A percentile compares a stretch with the other conserved stretches of the same genome.
These are phyloP conservation scores for Caradrina kadenii DNA, from an alignment of 2,888 invertebrate genomes.

Conservation along the genomic window DNA sequence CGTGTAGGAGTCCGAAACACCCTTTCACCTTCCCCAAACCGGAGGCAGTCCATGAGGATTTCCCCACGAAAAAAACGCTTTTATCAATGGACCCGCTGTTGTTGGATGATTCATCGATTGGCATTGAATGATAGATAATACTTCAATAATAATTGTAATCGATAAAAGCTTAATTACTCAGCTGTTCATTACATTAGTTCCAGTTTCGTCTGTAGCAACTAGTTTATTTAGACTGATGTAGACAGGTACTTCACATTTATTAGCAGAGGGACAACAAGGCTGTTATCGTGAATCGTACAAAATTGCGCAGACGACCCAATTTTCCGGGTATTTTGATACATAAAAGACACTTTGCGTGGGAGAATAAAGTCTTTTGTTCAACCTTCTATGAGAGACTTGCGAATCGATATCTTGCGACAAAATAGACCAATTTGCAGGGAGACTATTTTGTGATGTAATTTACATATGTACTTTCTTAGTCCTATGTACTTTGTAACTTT, in stretches of 20 bases:
- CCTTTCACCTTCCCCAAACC: too few species aligned
- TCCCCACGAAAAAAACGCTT: too few species aligned
- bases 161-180: too few species aligned
- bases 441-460: too few species aligned
- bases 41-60: too few species aligned
- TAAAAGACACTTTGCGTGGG: not conserved
- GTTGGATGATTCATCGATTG: too few species aligned
- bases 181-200: not conserved
- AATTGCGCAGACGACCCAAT: slow-evolving; percentile 40
- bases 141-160: too few species aligned
- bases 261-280: not conserved
- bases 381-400: slow-evolving; percentile 4
- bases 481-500: too few species aligned
- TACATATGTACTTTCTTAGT: too few species aligned
- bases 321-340: slow-evolving; percentile 37
- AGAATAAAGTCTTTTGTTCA: slow-evolving; percentile 4
- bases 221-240: slow-evolving; percentile 8
- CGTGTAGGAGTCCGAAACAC: too few species aligned
- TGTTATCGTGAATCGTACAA: slow-evolving; percentile 19
- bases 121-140: too few species aligned
- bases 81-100: too few species aligned
- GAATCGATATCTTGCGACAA: slow-evolving; percentile 4
- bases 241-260: slow-evolving; percentile 40
- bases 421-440: not conserved
- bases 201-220: not conserved